Evolutionary conservation across 2,113 vertebrate species (phyloP), one percentile per base, ranked within the genome.

Genomic region (Forbesichthys agassizii): DNA sequence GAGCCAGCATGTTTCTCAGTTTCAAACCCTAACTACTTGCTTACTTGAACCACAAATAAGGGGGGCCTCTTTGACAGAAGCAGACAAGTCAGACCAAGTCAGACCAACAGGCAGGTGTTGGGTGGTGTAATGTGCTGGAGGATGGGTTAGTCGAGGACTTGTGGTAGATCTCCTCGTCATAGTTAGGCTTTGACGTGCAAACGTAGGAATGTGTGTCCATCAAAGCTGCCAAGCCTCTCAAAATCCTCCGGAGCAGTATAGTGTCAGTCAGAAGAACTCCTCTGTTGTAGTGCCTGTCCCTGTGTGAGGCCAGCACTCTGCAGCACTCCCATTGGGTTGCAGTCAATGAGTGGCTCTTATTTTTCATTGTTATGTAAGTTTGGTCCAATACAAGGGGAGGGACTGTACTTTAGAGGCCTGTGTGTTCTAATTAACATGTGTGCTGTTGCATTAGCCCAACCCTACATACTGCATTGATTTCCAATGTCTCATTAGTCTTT

Each of bases 131-230:
- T 68, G 58, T 65, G 61, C 7, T 42, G 36, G 68, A 48, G 55
- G 69, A 42, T 42, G 55, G 58, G 55, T 46, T 1, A 75, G 74
- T 13, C 4, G 67, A 65, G 58, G 63, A 54, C 75, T 75, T 54
- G 69, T 77, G 79, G 74, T 36, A 68, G 58, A 82, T 54, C 18
- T 60, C 69, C 73, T 78, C 16, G 6, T 71, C 14, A 16, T 56
- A 55, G 71, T 77, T 75, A 55, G 80, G 81, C 84, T 88, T 83
- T 80, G 78, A 83, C 84, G 84, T 71, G 80, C 68, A 71, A 68
- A 77, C 77, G 76, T 70, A 84, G 77, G 81, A 84, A 88, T 88
- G 80, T 82, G 64, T 65, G 71, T 74, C 60, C 73, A 75, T 87
- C 61, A 27, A 42, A 66, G 73, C 73, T 77, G 79, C 81, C 75